phyloP scores from a whole-genome alignment of 1,140 invertebrate genomes.

The Megalonaias nervosa region DNA sequence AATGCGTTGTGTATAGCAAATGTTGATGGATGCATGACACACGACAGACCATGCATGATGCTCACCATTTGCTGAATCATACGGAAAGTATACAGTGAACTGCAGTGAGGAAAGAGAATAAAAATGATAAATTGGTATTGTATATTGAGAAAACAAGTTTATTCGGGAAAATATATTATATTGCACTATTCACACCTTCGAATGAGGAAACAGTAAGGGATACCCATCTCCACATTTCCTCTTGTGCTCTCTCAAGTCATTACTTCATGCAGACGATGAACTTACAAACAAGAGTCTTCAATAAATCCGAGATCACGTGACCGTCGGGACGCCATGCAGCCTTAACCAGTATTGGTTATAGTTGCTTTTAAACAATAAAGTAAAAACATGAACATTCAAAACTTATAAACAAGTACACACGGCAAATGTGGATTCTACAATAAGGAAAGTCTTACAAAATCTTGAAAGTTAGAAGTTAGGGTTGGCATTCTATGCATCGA shows the following conservation, averaged over 20 bases:
- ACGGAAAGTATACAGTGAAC: too few species aligned
- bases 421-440: conserved; percentile 37
- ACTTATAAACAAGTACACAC: conserved; percentile 37
- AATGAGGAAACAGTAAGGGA: conserved; percentile 48
- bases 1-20: too few species aligned
- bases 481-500: background rate
- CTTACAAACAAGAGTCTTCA: conserved; percentile 18
- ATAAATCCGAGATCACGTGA: conserved; percentile 1
- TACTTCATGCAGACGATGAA: conserved; percentile 13
- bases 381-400: conserved; percentile 30
- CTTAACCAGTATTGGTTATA: conserved; percentile 53
- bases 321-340: conserved; percentile 34
- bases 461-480: background rate
- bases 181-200: conserved; percentile 41
- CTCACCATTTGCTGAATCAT: too few species aligned
- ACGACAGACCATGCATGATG: too few species aligned
- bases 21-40: too few species aligned
- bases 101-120: too few species aligned
- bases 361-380: conserved; percentile 29
- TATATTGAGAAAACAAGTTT: conserved; percentile 26
- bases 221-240: conserved; percentile 45
- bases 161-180: conserved; percentile 54
- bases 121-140: conserved; percentile 6
- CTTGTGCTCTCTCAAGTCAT: conserved; percentile 34
- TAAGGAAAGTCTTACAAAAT: conserved; percentile 44